Evolutionary conservation across 2,113 vertebrate species (phyloP).

Genomic region (Sinocyclocheilus anophthalmus): DNA sequence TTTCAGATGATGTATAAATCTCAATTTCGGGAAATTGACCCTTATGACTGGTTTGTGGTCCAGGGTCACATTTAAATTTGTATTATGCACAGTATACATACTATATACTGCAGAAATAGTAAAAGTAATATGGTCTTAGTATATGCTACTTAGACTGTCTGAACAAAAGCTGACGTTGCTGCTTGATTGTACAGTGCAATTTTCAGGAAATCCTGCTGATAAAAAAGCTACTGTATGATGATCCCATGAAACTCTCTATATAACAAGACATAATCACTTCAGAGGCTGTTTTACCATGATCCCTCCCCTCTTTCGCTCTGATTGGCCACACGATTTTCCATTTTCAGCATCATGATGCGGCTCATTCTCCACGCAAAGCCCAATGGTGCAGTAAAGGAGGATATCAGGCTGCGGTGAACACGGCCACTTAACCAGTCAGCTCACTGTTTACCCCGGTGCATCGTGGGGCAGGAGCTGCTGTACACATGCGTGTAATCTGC

Average conservation of each 20-base stretch:
- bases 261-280: conserved; percentile 31
- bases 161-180: neutral
- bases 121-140: neutral
- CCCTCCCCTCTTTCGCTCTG: conserved; percentile 28
- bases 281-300: conserved; percentile 52
- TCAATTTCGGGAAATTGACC: too few species aligned
- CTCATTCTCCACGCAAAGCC: conserved; percentile 63
- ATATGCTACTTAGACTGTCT: neutral
- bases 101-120: neutral
- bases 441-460: conserved; percentile 52
- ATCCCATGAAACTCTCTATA: neutral
- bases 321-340: conserved; percentile 49
- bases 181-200: neutral
- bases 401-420: conserved; percentile 73
- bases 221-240: neutral
- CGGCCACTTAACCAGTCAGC: conserved; percentile 73
- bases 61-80: too few species aligned
- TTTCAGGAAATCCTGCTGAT: neutral
- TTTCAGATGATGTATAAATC: too few species aligned
- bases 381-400: conserved; percentile 78
- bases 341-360: conserved; percentile 57
- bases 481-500: conserved; percentile 37
- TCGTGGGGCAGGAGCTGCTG: conserved; percentile 20
- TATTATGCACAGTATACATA: neutral
- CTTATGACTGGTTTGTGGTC: too few species aligned